A percentile compares a stretch with the other conserved stretches of the same genome.
phyloP scores from a whole-genome alignment of 2,797 vertebrate genomes.

The Cyprinella venusta region DNA sequence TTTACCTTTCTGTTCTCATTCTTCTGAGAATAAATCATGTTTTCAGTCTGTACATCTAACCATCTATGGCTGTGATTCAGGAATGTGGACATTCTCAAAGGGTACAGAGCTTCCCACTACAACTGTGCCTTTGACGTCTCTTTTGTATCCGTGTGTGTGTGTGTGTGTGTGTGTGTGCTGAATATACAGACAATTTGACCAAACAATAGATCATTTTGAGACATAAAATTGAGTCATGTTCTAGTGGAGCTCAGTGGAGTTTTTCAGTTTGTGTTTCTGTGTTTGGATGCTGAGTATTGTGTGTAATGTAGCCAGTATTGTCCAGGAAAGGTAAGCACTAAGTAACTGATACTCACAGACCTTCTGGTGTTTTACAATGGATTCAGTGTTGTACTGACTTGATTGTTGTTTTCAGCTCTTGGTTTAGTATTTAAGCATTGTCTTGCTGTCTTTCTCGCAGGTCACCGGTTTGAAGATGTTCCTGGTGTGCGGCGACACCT shows the following conservation, averaged over 20 bases:
- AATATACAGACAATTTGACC: slow-evolving; percentile 32
- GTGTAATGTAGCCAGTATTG: background rate
- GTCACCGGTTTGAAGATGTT: slow-evolving; percentile 87
- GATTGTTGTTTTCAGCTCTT: slow-evolving; percentile 4
- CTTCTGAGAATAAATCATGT: slow-evolving; percentile 49
- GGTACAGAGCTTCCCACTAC: slow-evolving; percentile 60
- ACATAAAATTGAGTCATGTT: slow-evolving; percentile 34
- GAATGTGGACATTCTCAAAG: slow-evolving; percentile 62
- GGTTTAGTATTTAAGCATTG: background rate
- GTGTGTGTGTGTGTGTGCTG: slow-evolving; percentile 41
- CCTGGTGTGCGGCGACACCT: slow-evolving; percentile 85
- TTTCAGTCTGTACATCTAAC: slow-evolving; percentile 56
- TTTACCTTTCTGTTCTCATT: slow-evolving; percentile 24
- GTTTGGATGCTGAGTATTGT: background rate
- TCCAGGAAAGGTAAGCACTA: background rate
- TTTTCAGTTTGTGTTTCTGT: background rate
- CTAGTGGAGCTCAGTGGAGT: slow-evolving; percentile 26
- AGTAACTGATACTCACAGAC: background rate
- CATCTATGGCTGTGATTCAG: slow-evolving; percentile 55
- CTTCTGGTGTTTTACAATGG: background rate
- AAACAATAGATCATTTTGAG: slow-evolving; percentile 57
- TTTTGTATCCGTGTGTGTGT: slow-evolving; percentile 45
- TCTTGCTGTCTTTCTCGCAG: slow-evolving; percentile 65
- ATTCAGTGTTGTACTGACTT: background rate
- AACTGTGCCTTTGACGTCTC: slow-evolving; percentile 48